phyloP scores from a whole-genome alignment of 2,113 vertebrate genomes.

The Sprattus sprattus region DNA sequence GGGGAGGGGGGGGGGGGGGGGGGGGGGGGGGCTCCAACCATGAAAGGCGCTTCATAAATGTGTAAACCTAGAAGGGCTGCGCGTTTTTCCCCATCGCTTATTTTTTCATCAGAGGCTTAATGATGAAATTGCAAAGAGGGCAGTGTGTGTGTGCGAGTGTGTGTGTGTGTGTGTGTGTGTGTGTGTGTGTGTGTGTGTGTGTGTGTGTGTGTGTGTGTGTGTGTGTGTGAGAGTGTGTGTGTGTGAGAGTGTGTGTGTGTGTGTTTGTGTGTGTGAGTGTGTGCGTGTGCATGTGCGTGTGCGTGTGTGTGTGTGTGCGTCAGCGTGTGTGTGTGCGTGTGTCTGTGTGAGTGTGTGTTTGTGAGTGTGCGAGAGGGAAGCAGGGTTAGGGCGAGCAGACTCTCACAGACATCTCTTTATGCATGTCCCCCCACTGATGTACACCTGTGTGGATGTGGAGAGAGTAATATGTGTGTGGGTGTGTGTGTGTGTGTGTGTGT shows the following conservation, averaged over 20 bases:
- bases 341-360: too few species aligned
- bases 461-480: conserved; percentile 24
- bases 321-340: too few species aligned
- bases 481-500: too few species aligned
- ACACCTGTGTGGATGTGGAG: conserved; percentile 66
- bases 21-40: conserved; percentile 41
- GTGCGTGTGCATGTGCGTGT: background rate
- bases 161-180: background rate
- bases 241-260: background rate
- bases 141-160: background rate
- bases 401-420: conserved; percentile 71
- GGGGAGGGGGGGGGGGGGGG: background rate
- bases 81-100: conserved; percentile 46
- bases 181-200: background rate
- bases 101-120: conserved; percentile 64
- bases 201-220: background rate
- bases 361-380: background rate
- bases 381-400: conserved; percentile 39
- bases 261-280: background rate
- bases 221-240: background rate
- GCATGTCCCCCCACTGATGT: conserved; percentile 45
- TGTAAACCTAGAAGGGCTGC: conserved; percentile 62
- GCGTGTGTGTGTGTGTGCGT: background rate
- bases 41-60: conserved; percentile 72
- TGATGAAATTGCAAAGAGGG: conserved; percentile 57